Base-by-base conservation (phyloP, 2,888 invertebrate genomes). In the Tenthredo distinguenda region DNA sequence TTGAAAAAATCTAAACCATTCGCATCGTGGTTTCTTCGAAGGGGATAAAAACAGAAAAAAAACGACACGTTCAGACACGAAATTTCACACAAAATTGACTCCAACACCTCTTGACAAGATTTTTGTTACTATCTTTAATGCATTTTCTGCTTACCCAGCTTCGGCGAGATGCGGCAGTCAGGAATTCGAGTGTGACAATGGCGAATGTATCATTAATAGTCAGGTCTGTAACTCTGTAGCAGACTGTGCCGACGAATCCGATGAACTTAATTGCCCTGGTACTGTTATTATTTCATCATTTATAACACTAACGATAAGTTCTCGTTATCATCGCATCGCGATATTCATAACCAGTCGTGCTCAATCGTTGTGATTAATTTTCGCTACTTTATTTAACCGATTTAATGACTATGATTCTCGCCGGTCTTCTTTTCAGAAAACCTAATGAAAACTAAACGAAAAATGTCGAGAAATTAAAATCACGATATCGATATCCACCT, bases 181-280 rank as follows among this genome's bases (percentile, higher is more conserved):
- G 89, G 93, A 96, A 92, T 95, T 95, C 94, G 94, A 93, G 87
- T 96, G 96, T 91, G 89, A 90, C 68, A 94, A 94, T 90, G 95
- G 95, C 88, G 92, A 90, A 84, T 95, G 95, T 92, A 94, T 95
- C 88, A 93, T 93, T 88, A 91, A 91, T 85, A 92, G 90, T 84
- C 90, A 90, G 85, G 92, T 93, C 88, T 95, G 95, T 91, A 90
- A 93, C 84, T 91, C 91, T 86, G 93, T 91, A 62, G 89, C 89
- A 71, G 96, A 96, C 91, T 96, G 96, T 92, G 88, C 88, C 31
- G 95, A 96, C 93, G 93, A 94, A 86, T 95, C 95, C 18, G 96
- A 96, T 91, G 96, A 96, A 91, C 90, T 89, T 85, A 92, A 94
- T 89, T 96, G 96, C 90, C 88, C 91, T 84, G 92, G 91, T 91